Percentiles rank a stretch among this genome's conserved stretches.
These are phyloP conservation scores for Drosophila insularis DNA, from an alignment of 1,140 invertebrate genomes.

Conservation along the genomic window DNA sequence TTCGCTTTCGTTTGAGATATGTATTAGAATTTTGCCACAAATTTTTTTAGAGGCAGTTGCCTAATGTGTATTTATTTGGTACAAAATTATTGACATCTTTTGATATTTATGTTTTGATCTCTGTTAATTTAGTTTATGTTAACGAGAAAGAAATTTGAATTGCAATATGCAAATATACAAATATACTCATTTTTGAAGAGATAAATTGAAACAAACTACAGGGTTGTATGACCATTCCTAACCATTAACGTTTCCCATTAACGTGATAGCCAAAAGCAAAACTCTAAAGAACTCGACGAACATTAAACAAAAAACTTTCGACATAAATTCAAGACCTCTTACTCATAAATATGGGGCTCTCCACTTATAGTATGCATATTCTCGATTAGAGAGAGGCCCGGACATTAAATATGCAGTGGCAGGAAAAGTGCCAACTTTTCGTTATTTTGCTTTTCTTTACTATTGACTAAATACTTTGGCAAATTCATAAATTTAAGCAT, in stretches of 20 bases:
- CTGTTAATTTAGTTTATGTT: background rate
- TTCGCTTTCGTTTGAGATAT: slow-evolving; percentile 12
- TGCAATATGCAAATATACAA: no score
- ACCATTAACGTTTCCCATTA: slow-evolving; percentile 58
- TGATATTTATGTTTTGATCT: slow-evolving; percentile 1
- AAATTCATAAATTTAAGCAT: slow-evolving; percentile 77
- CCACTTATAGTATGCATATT: slow-evolving; percentile 25
- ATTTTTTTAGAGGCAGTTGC: background rate
- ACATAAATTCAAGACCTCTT: slow-evolving; percentile 64
- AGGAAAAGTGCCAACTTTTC: slow-evolving; percentile 34
- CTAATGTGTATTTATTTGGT: background rate
- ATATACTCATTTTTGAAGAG: background rate
- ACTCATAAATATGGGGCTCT: slow-evolving; percentile 60
- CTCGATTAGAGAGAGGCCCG: slow-evolving; percentile 47
- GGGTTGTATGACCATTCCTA: slow-evolving; percentile 20
- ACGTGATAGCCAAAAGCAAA: slow-evolving; percentile 27
- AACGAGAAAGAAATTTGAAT: background rate
- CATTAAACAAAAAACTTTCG: slow-evolving; percentile 65
- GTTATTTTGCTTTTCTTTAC: slow-evolving; percentile 38
- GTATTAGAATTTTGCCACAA: slow-evolving; percentile 35
- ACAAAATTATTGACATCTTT: slow-evolving; percentile 9
- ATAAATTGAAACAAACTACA: slow-evolving; percentile 14
- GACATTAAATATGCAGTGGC: slow-evolving; percentile 66
- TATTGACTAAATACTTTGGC: slow-evolving; percentile 80
- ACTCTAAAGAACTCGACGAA: slow-evolving; percentile 49